Percentiles rank a stretch among this genome's conserved stretches.
Evolutionary conservation across 2,113 vertebrate genomes (phyloP).

Genomic region (Odontesthes bonariensis): DNA sequence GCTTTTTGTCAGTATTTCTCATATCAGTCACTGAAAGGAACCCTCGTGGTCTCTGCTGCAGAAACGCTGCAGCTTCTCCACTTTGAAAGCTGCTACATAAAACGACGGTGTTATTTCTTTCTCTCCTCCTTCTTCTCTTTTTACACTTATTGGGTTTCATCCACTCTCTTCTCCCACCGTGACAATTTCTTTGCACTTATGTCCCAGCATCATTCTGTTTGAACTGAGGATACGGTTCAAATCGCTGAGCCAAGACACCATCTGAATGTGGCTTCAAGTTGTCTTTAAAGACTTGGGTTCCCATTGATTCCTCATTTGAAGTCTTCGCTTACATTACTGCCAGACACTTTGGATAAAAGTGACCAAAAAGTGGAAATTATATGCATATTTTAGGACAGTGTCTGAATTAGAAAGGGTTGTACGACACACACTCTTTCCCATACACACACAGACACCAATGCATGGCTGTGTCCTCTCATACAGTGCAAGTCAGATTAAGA

Average conservation of each 20-base stretch:
- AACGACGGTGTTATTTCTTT: constrained; percentile 7
- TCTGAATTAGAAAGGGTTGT: constrained; percentile 29
- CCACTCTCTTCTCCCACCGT: constrained; percentile 16
- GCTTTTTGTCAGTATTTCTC: constrained; percentile 17
- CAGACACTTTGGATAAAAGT: constrained; percentile 32
- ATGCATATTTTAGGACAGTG: constrained; percentile 36
- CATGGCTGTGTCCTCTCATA: constrained; percentile 19
- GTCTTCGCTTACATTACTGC: constrained; percentile 25
- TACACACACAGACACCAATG: background rate
- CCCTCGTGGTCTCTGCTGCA: background rate
- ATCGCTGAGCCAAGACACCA: constrained; percentile 12
- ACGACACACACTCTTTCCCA: constrained; percentile 4
- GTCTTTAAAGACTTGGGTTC: constrained; percentile 41
- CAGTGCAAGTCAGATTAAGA: constrained; percentile 51
- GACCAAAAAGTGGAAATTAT: constrained; percentile 2
- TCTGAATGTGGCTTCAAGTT: constrained; percentile 15
- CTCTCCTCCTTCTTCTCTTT: constrained; percentile 12
- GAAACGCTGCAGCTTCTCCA: background rate
- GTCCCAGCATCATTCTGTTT: constrained; percentile 30
- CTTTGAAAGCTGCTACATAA: constrained; percentile 24
- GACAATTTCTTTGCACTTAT: constrained; percentile 14
- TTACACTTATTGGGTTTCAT: constrained; percentile 8
- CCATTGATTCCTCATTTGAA: constrained; percentile 44
- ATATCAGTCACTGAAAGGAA: constrained; percentile 10
- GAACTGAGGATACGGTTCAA: constrained; percentile 17